These are phyloP conservation scores for Stegodyphus mimosarum DNA, from an alignment of 1,140 invertebrate species.

Conservation along the genomic window DNA sequence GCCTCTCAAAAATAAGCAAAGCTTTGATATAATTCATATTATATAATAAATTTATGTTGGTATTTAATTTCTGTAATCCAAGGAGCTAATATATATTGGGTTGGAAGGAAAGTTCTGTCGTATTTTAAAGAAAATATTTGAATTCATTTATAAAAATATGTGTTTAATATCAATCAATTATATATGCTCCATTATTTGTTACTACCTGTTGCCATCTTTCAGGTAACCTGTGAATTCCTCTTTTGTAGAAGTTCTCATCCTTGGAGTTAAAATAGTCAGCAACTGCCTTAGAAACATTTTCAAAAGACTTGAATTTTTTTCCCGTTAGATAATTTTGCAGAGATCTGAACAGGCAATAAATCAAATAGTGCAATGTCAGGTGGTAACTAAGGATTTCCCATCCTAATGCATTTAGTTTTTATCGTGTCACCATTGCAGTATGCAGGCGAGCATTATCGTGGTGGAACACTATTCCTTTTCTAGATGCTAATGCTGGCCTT, in stretches of 20 bases:
- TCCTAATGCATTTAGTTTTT: no score
- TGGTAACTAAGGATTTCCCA: no score
- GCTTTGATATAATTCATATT: no score
- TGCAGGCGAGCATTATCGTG: constrained; percentile 30
- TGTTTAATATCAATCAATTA: constrained; percentile 15
- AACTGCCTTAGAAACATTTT: constrained; percentile 41
- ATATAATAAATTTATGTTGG: no score
- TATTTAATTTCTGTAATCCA: no score
- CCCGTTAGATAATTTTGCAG: constrained; percentile 42
- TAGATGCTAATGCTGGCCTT: constrained; percentile 20
- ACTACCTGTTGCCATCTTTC: not conserved
- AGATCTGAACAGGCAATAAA: constrained; percentile 59
- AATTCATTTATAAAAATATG: constrained; percentile 16
- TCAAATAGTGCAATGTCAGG: no score
- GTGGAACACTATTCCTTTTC: constrained; percentile 43
- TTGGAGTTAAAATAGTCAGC: constrained; percentile 13
- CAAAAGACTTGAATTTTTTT: constrained; percentile 46
- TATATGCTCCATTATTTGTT: constrained; percentile 10
- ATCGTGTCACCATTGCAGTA: constrained; percentile 9
- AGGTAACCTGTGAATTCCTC: constrained; percentile 7
- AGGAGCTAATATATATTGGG: no score
- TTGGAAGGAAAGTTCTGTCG: not conserved
- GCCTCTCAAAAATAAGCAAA: no score
- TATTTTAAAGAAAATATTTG: constrained; percentile 18
- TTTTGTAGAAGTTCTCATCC: constrained; percentile 16